Base-by-base conservation (phyloP, 2,888 invertebrate species). In the Thalpophila matura region DNA sequence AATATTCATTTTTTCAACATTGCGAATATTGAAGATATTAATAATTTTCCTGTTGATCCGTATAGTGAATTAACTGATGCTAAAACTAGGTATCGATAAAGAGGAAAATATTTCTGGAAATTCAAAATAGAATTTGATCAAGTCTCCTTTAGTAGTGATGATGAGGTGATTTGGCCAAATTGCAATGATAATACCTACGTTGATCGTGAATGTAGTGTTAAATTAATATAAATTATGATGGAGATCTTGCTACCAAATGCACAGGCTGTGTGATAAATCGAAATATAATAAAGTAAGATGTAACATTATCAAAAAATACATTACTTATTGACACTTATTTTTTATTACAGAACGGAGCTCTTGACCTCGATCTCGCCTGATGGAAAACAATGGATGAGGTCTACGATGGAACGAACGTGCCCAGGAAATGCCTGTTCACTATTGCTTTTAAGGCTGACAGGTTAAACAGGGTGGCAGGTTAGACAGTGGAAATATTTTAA, bases 11-110 rank as follows among this genome's bases (percentile, higher is more conserved):
- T 50, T 27, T 26, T 27, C 22, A 18, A 10, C 16, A 12, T 16
- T 68, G 46, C 69, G 37, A 69, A 55, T 59, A 45, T 55, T 0
- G 1, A 22, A 38, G 24, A 18, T 69, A 68, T 47, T 31, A 27
- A 62, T 62, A 62, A 20, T 53, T 69, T 69, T 69, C 68, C 68
- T 69, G 68, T 57, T 69, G 51, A 49, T 29, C 35, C 27, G 12
- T 56, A 26, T 14, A 37, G 7, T 47, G 24, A 56, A 51, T 43
- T 38, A 18, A 6, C 5, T 31, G 29, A 42, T 33, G 46, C 42
- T 29, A 35, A 46, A 29, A 5, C 6, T 37, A 33, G 14, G 20
- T 37, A 35, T 31, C 35, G 9, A 38, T 18, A n/a, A n/a, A n/a
- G 51, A 53, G 56, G 63, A 69, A 69, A 69, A 68, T 40, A 50